These are phyloP conservation scores for Scrobipalpa atriplicella DNA, from an alignment of 2,888 invertebrate species.

Conservation along the genomic window DNA sequence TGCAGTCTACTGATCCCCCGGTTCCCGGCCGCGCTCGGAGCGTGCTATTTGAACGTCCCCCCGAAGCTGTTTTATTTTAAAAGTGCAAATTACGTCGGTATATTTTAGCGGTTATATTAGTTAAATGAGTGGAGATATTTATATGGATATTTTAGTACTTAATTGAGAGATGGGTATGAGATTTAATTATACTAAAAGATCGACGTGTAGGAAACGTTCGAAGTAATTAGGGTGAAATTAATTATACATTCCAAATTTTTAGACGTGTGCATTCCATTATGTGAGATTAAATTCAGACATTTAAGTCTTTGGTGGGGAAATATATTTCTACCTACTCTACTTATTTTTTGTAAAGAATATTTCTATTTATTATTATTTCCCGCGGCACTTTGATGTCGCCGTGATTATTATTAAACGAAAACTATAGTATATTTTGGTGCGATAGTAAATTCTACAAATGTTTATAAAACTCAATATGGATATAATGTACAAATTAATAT, in stretches of 20 bases:
- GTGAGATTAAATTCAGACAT: slow-evolving; percentile 53
- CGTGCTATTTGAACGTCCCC: slow-evolving; percentile 78
- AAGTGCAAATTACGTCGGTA: slow-evolving; percentile 78
- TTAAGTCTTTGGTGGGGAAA: slow-evolving; percentile 71
- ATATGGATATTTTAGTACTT: slow-evolving; percentile 78
- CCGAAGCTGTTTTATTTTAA: slow-evolving; percentile 71
- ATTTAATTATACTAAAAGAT: slow-evolving; percentile 43
- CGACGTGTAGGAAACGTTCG: slow-evolving; percentile 40
- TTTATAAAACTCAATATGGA: slow-evolving; percentile 71
- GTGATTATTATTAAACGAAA: slow-evolving; percentile 62
- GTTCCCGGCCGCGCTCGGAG: slow-evolving; percentile 43
- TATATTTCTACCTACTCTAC: slow-evolving; percentile 66
- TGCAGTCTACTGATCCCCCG: background rate
- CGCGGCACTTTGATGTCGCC: slow-evolving; percentile 66
- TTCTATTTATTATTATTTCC: slow-evolving; percentile 61
- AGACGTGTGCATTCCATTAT: slow-evolving; percentile 62
- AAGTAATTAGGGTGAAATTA: slow-evolving; percentile 43
- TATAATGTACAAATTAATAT: slow-evolving; percentile 81
- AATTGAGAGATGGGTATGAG: slow-evolving; percentile 61
- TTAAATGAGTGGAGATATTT: slow-evolving; percentile 71
- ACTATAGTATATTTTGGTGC: slow-evolving; percentile 79
- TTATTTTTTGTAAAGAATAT: slow-evolving; percentile 58
- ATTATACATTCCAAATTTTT: slow-evolving; percentile 64
- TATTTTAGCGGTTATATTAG: slow-evolving; percentile 70
- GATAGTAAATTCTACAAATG: slow-evolving; percentile 81